Conservation (phyloP, 2,113 vertebrate genomes). For the Esox niger region DNA sequence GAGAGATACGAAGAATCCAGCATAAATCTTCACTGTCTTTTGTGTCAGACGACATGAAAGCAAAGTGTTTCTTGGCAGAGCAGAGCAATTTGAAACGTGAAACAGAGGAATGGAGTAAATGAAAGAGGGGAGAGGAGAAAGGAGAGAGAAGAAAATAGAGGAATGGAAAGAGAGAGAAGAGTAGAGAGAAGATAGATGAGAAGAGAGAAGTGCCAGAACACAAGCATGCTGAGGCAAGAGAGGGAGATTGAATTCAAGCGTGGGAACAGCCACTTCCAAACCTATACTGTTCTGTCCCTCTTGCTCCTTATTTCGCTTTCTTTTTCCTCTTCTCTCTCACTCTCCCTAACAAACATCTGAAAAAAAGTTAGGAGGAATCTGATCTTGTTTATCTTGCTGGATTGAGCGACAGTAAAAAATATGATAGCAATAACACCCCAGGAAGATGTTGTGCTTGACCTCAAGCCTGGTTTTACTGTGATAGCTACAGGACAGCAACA, state of each 20-base stretch:
- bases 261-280: slow-evolving; percentile 1
- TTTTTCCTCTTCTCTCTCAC: neutral
- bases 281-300: neutral
- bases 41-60: slow-evolving; percentile 3
- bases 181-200: slow-evolving; percentile 5
- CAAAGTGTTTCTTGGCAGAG: slow-evolving; percentile 3
- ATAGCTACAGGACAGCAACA: neutral
- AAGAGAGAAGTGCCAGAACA: neutral
- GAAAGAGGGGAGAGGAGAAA: neutral
- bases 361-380: slow-evolving; percentile 11
- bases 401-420: slow-evolving; percentile 4
- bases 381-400: slow-evolving; percentile 16
- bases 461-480: neutral
- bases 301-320: neutral
- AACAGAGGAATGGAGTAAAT: neutral
- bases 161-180: slow-evolving; percentile 9
- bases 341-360: neutral
- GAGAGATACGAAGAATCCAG: neutral
- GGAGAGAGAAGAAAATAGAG: neutral
- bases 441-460: slow-evolving; percentile 2
- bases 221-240: neutral
- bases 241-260: neutral
- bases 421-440: slow-evolving; percentile 6
- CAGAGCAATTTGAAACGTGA: neutral
- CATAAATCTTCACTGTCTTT: neutral